phyloP scores from a whole-genome alignment of 2,113 vertebrate genomes.

The Ariopsis seemanni region DNA sequence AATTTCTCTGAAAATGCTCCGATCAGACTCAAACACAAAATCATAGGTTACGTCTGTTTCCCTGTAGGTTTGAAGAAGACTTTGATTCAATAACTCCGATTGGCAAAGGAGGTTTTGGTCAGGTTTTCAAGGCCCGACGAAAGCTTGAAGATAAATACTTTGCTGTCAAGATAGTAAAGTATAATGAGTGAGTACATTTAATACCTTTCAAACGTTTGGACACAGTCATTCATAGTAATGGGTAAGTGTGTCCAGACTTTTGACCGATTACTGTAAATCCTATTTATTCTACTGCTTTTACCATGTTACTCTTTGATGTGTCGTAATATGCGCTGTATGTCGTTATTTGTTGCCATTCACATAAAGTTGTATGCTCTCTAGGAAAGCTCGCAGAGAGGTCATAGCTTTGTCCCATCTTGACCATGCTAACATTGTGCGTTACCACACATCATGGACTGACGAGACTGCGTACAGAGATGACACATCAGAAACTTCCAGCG shows the following conservation, averaged over 20 bases:
- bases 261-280: not conserved
- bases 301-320: not conserved
- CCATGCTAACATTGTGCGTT: constrained; percentile 72
- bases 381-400: constrained; percentile 69
- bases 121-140: constrained; percentile 67
- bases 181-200: constrained; percentile 60
- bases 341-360: not conserved
- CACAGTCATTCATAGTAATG: too few species aligned
- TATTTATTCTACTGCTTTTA: not conserved
- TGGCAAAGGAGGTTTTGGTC: constrained; percentile 68
- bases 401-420: constrained; percentile 57
- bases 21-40: not conserved
- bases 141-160: constrained; percentile 50
- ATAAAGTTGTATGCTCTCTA: constrained; percentile 28
- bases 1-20: not conserved
- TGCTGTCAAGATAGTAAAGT: constrained; percentile 70
- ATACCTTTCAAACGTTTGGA: too few species aligned
- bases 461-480: constrained; percentile 55
- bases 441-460: constrained; percentile 67
- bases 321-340: not conserved
- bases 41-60: not conserved
- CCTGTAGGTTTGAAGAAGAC: constrained; percentile 63
- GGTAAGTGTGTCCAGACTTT: too few species aligned
- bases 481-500: constrained; percentile 47
- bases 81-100: constrained; percentile 61